Evolutionary conservation across 1,140 invertebrate species (phyloP).

Genomic region (Lucilia cuprina): DNA sequence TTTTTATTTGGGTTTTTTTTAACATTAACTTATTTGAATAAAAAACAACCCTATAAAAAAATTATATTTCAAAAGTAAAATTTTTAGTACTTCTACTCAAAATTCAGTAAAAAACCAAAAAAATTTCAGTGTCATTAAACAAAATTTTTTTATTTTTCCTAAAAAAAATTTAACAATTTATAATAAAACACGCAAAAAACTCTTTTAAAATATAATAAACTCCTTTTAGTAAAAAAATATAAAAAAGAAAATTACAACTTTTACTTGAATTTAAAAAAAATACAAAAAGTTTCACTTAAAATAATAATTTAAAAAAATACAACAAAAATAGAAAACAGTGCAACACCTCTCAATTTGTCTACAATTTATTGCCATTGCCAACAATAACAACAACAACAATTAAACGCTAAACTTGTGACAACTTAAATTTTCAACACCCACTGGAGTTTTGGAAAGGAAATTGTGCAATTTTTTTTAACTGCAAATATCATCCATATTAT

Average conservation of each 20-base stretch:
- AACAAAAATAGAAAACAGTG: not conserved
- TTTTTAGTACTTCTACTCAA: not conserved
- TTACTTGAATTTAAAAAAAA: not conserved
- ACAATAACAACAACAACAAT: not conserved
- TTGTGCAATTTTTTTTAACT: not conserved
- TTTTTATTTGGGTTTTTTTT: not conserved
- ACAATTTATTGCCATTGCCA: not conserved
- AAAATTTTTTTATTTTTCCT: not conserved
- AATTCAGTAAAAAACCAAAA: not conserved
- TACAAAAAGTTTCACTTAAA: not conserved
- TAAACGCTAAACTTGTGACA: not conserved
- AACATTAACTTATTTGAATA: not conserved
- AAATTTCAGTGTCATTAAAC: conserved; percentile 1
- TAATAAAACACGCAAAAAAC: not conserved
- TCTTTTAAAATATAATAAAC: not conserved
- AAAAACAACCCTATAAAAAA: not conserved
- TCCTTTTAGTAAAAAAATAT: not conserved
- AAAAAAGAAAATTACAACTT: not conserved
- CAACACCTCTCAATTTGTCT: not conserved
- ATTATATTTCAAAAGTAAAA: not conserved
- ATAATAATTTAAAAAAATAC: not conserved
- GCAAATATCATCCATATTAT: not conserved
- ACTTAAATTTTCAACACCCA: not conserved
- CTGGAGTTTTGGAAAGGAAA: not conserved
- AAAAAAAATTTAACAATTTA: not conserved